Percentiles rank a stretch among this genome's conserved stretches.
Evolutionary conservation across 1,140 invertebrate genomes (phyloP).

Genomic region (Tribolium madens): DNA sequence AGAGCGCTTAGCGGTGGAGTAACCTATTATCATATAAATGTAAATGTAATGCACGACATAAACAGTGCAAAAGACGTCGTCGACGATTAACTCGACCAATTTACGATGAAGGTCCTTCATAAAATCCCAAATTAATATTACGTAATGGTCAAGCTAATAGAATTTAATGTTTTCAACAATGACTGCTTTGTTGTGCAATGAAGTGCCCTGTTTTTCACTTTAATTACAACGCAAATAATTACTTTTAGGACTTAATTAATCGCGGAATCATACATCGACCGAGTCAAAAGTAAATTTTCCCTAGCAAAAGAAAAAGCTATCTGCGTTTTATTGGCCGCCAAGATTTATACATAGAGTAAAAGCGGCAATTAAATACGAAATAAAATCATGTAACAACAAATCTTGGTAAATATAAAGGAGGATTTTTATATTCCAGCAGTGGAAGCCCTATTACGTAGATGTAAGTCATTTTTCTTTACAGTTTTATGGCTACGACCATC

Average conservation of each 20-base stretch:
- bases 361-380: constrained; percentile 44
- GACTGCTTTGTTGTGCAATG: neutral
- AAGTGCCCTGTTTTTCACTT: neutral
- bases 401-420: constrained; percentile 39
- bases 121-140: constrained; percentile 21
- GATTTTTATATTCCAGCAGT: constrained; percentile 39
- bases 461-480: constrained; percentile 34
- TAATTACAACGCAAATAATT: constrained; percentile 16
- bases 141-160: constrained; percentile 10
- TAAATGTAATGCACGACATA: constrained; percentile 50
- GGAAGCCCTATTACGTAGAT: constrained; percentile 39
- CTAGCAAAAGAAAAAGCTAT: constrained; percentile 36
- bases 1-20: constrained; percentile 36
- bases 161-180: constrained; percentile 3
- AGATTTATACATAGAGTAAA: constrained; percentile 40
- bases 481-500: constrained; percentile 38
- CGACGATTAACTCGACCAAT: constrained; percentile 47
- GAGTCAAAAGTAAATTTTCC: no score
- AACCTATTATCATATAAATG: constrained; percentile 55
- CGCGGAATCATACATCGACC: constrained; percentile 27
- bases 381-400: constrained; percentile 48
- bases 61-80: constrained; percentile 46
- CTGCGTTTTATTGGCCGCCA: constrained; percentile 44
- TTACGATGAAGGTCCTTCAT: constrained; percentile 35
- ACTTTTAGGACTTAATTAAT: constrained; percentile 32